Base-by-base conservation (phyloP, 2,797 vertebrate genomes). In the Trachurus trachurus region DNA sequence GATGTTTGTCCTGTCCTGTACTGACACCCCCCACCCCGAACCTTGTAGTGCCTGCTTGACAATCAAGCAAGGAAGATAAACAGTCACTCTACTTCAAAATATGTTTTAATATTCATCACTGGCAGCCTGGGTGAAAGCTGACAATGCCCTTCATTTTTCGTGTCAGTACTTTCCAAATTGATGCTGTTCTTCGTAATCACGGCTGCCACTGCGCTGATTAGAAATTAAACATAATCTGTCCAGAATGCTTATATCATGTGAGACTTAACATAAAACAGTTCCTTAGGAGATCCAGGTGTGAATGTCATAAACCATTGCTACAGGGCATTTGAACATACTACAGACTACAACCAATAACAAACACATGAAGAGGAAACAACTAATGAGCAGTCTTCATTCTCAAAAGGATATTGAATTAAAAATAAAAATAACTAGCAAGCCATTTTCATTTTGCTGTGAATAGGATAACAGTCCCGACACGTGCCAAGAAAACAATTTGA, bases 41-140 rank as follows among this genome's bases (percentile, higher is more conserved):
- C 26, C 21, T 8, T 37, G 34, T 6, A 29, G 37, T 6, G 49
- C 31, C 29, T 42, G 9, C 59, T 72, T 70, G 57, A 57, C 42
- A 66, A 79, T 57, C 22, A 47, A 49, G 29, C 12, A 11, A 34
- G 8, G 16, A 54, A 53, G 39, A 69, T 47, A 52, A 57, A 39
- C 53, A 52, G 22, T 40, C 29, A 65, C 34, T 53, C 54, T 70
- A 50, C 26, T 44, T 61, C 66, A 66, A 66, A 67, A 61, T 66
- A 64, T 31, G 42, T 65, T 74, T 50, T 58, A 11, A 58, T 69
- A 66, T 63, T 53, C 31, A 61, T 63, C 53, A 39, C 45, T 29
- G 54, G 69, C 75, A 75, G 71, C 7, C 4, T 53, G 44, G 57
- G 44, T 76, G 54, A 68, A 71, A 74, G 70, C n/a, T 75, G 49